Base-by-base conservation (phyloP, 2,113 vertebrate genomes). In the Neolamprologus ventralis region DNA sequence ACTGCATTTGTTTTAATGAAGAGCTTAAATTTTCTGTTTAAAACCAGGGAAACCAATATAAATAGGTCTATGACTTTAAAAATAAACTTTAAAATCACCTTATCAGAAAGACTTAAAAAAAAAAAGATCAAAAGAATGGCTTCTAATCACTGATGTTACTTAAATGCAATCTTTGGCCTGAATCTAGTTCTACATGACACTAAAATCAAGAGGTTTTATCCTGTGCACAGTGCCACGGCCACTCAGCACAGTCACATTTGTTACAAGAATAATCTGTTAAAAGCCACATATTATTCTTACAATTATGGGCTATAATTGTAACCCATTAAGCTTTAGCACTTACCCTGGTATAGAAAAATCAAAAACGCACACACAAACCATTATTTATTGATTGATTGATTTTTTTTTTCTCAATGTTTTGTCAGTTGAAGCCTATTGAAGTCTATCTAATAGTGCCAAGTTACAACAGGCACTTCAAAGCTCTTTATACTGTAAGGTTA, bases 321-420 rank as follows among this genome's bases (percentile, higher is more conserved):
- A 53, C 51, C 51, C 51, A 53, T 1, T 53, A 21, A 53, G 51
- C 9, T 53, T 53, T 11, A 53, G 51, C 19, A 53, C 19, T 53
- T 21, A 11, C 5, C 1, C 0, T 21, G 9, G 51, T 53, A 53
- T 53, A 21, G 9, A 53, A 53, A 21, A 53, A 21, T 53, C 0
- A 10, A 21, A 53, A 6, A 53, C 5, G 0, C 19, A n/a, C 49
- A n/a, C 49, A 49, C 47, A 40, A 0, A 17, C 47, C 8, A 51
- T 51, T 51, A 51, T 19, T 51, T 5, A 51, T 19, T 51, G 1
- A 47, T 49, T 2, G 7, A 35, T 49, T 7, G 1, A 1, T 7
- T 17, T 16, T 8, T 17, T 8, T 5, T 51, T 9, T n/a, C 5
- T 5, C 4, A 51, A 51, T 9, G 17, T 51, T 51, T 51, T 51